Conservation (phyloP, 2,888 invertebrate genomes). For the Baronia brevicornis region DNA sequence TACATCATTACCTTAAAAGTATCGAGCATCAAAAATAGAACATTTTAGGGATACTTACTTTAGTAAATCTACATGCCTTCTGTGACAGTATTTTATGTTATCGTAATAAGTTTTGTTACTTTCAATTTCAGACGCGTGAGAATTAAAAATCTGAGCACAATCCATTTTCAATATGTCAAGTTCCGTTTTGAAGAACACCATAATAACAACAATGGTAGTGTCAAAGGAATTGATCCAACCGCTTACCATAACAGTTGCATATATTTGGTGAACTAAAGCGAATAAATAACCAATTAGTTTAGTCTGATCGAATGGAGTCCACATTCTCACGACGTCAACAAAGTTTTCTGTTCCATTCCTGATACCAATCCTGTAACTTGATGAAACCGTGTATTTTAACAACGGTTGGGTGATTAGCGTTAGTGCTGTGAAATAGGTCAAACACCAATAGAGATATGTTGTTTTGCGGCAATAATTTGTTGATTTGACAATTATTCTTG, state of each 20-base stretch:
- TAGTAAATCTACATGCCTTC: conserved; percentile 38
- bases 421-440: conserved; percentile 43
- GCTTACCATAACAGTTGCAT: conserved; percentile 39
- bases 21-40: too few relatives aligned
- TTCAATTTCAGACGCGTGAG: conserved; percentile 10
- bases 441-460: conserved; percentile 42
- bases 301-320: conserved; percentile 50
- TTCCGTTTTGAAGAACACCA: conserved; percentile 51
- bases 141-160: conserved; percentile 36
- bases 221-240: conserved; percentile 54
- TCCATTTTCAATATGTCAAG: conserved; percentile 41
- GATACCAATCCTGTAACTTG: conserved; percentile 34
- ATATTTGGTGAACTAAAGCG: conserved; percentile 38
- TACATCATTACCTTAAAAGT: too few relatives aligned
- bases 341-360: conserved; percentile 38
- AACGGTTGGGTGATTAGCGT: conserved; percentile 40
- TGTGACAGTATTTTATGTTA: conserved; percentile 37
- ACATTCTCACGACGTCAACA: conserved; percentile 44
- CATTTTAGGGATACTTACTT: too few relatives aligned
- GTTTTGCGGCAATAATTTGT: conserved; percentile 44
- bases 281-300: conserved; percentile 32
- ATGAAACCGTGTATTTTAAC: conserved; percentile 34
- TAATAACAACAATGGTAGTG: conserved; percentile 43
- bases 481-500: conserved; percentile 25
- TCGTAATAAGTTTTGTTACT: conserved; percentile 20